Evolutionary conservation across 2,797 vertebrate genomes (phyloP).

Genomic region (Ammospiza maritima): DNA sequence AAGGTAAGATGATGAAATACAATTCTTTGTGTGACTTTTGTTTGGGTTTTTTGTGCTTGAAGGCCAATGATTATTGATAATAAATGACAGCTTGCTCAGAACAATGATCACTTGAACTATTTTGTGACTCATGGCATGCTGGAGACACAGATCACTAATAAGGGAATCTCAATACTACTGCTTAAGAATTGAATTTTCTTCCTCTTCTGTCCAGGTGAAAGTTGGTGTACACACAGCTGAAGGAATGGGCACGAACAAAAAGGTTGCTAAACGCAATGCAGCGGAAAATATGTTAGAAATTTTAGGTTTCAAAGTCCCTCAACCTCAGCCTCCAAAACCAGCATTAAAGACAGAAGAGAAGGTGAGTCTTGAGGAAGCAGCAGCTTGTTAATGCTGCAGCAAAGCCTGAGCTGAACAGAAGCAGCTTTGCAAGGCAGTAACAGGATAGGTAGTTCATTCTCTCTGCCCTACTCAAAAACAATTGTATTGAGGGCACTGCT

Average conservation of each 20-base stretch:
- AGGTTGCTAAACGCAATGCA: conserved; percentile 97
- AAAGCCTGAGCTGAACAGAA: background rate
- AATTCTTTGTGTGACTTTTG: background rate
- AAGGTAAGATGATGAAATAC: background rate
- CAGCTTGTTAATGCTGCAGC: background rate
- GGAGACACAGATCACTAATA: background rate
- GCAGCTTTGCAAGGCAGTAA: background rate
- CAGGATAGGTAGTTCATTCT: background rate
- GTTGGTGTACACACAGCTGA: conserved; percentile 91
- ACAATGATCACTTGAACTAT: background rate
- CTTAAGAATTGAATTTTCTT: background rate
- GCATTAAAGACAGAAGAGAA: conserved; percentile 98
- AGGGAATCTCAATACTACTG: background rate
- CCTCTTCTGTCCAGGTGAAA: conserved; percentile 82
- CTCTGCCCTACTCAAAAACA: background rate
- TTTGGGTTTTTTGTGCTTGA: background rate
- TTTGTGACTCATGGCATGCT: background rate
- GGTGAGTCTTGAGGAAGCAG: conserved; percentile 69
- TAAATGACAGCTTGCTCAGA: background rate
- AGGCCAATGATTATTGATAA: background rate
- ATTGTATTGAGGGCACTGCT: background rate
- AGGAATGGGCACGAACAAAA: conserved; percentile 96
- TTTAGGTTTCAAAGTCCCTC: conserved; percentile 96
- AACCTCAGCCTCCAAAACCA: conserved; percentile 93
- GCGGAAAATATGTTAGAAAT: conserved; percentile 98